Evolutionary conservation across 2,113 vertebrate genomes (phyloP), one percentile per base, ranked within the genome.

Genomic region (Lophius piscatorius): DNA sequence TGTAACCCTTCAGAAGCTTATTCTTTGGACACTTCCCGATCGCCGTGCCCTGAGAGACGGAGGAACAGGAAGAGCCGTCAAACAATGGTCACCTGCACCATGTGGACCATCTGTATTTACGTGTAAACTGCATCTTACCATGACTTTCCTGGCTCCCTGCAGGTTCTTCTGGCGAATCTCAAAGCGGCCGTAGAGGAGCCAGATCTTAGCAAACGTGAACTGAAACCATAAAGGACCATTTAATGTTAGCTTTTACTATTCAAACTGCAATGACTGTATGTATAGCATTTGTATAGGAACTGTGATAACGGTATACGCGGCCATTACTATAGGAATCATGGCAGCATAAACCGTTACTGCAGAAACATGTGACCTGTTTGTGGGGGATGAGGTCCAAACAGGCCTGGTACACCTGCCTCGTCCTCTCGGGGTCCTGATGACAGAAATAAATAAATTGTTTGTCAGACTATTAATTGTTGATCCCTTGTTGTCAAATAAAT

Each of bases 121-220:
- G n/a, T n/a, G n/a, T n/a, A n/a, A n/a, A 7, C 0, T 21, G 3
- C 34, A 10, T 13, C 95, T 94, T 78, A 99, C 97, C 95, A 99
- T 87, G 76, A 93, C 87, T 84, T 90, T 93, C 59, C 97, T 90
- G 50, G 97, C 96, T 56, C 91, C 89, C 18, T 91, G 92, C 29
- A 99, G 92, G 78, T 94, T 98, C 79, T 98, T 99, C 90, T 98
- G 97, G 20, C 97, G 89, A 62, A 99, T 96, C 91, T 99, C 97
- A 88, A 99, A 99, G 35, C 96, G 94, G 13, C 90, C 92, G 35
- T 92, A 98, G 0, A 98, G 89, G 76, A 99, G 83, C 97, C 97
- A 99, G 17, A 99, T 96, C 89, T 99, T 99, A 24, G 96, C 97
- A 72, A 98, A 99, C 0, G 97, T 98, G 85, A 99, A 99, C 97